These are phyloP conservation scores for Oostethus manadensis DNA, from an alignment of 2,113 vertebrate species.

Conservation along the genomic window DNA sequence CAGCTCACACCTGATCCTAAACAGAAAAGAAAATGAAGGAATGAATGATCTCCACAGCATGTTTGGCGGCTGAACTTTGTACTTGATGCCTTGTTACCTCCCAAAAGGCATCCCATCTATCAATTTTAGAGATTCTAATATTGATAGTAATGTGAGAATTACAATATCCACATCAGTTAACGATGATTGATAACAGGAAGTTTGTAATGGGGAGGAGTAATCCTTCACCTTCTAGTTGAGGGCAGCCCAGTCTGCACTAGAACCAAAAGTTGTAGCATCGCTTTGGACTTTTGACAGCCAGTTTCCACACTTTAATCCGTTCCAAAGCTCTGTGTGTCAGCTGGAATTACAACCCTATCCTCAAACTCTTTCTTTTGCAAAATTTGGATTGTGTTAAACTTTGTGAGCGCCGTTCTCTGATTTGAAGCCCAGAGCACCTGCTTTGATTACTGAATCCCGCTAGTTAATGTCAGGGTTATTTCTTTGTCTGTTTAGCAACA, in stretches of 20 bases:
- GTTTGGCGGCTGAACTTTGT: background rate
- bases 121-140: conserved; percentile 4
- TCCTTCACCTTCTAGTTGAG: background rate
- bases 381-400: background rate
- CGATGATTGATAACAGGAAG: conserved; percentile 5
- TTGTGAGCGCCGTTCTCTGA: conserved; percentile 1
- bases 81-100: background rate
- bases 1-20: too few relatives aligned
- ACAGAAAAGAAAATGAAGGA: too few relatives aligned
- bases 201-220: conserved; percentile 5
- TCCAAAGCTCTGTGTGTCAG: background rate
- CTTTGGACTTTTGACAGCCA: conserved; percentile 15
- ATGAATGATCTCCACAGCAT: too few relatives aligned
- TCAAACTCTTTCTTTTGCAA: background rate
- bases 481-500: conserved; percentile 21
- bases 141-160: background rate
- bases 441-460: conserved; percentile 7
- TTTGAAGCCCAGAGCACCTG: conserved; percentile 3
- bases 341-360: conserved; percentile 1
- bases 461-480: conserved; percentile 18
- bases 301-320: conserved; percentile 1
- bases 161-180: background rate
- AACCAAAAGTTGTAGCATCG: conserved; percentile 7
- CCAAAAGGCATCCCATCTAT: conserved; percentile 7
- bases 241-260: background rate